Conservation (phyloP, 2,888 invertebrate genomes). For the Leucania comma region DNA sequence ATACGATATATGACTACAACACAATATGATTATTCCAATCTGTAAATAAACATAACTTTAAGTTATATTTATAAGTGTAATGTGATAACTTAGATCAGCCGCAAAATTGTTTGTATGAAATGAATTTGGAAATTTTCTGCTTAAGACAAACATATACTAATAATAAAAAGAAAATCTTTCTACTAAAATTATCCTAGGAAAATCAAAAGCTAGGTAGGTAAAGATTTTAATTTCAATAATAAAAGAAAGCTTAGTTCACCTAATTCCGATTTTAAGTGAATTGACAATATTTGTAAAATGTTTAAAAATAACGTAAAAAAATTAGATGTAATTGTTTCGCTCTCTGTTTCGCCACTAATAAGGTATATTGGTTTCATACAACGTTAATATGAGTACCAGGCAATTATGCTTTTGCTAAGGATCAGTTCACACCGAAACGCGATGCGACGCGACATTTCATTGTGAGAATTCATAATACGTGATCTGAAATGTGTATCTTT, state of each 20-base stretch:
- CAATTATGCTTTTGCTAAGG: background rate
- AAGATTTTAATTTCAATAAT: slow-evolving; percentile 11
- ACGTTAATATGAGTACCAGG: background rate
- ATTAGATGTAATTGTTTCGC: slow-evolving; percentile 30
- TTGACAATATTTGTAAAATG: slow-evolving; percentile 70
- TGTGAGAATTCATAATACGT: too few species aligned
- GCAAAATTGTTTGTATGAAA: slow-evolving; percentile 50
- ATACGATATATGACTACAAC: slow-evolving; percentile 25
- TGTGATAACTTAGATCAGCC: slow-evolving; percentile 69
- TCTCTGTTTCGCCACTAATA: slow-evolving; percentile 34
- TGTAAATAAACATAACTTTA: slow-evolving; percentile 57
- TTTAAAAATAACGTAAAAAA: slow-evolving; percentile 52
- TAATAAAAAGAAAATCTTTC: slow-evolving; percentile 17
- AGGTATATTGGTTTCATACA: background rate
- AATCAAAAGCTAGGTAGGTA: slow-evolving; percentile 19
- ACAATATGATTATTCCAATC: slow-evolving; percentile 51
- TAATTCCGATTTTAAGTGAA: slow-evolving; percentile 62
- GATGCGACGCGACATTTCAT: too few species aligned
- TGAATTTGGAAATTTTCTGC: slow-evolving; percentile 38
- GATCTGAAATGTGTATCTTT: too few species aligned
- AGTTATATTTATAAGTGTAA: slow-evolving; percentile 66
- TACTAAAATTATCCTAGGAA: slow-evolving; percentile 9
- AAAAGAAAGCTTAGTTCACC: slow-evolving; percentile 21
- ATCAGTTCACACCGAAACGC: too few species aligned
- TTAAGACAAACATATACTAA: slow-evolving; percentile 16